These are phyloP conservation scores for Melospiza melodia DNA, from an alignment of 2,113 vertebrate genomes.

Conservation along the genomic window DNA sequence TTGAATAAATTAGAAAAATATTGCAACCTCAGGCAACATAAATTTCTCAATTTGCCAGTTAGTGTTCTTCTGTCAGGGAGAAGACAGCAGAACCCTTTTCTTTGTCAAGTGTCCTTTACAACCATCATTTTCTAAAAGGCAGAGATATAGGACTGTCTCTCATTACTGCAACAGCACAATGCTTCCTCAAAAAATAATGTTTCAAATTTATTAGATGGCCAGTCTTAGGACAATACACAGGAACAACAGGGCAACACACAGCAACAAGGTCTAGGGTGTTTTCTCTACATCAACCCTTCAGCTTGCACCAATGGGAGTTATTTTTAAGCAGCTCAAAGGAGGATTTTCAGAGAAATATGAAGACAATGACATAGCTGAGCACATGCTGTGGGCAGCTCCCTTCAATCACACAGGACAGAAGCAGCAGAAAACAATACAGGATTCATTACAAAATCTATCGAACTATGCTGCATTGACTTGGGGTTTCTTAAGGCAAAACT, in stretches of 20 bases:
- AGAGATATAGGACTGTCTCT: background rate
- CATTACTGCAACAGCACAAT: background rate
- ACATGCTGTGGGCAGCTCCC: background rate
- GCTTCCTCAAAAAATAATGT: background rate
- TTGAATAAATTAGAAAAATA: constrained; percentile 16
- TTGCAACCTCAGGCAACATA: background rate
- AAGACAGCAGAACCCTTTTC: background rate
- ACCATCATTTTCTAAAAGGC: background rate
- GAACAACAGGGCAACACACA: background rate
- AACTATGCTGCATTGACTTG: background rate
- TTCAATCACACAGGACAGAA: background rate
- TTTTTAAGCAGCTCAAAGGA: background rate
- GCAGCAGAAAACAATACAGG: background rate
- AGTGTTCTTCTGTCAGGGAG: background rate
- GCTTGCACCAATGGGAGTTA: background rate
- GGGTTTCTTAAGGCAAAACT: background rate
- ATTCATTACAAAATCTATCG: background rate
- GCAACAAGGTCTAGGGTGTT: accelerated
- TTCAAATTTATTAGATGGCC: background rate
- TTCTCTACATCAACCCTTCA: background rate
- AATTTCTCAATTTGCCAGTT: constrained; percentile 5
- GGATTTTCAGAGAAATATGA: background rate
- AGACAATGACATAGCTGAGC: background rate
- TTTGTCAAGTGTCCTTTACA: background rate
- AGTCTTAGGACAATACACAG: background rate